These are phyloP conservation scores for Cheilosia variabilis DNA, from an alignment of 2,888 invertebrate genomes.

Conservation along the genomic window DNA sequence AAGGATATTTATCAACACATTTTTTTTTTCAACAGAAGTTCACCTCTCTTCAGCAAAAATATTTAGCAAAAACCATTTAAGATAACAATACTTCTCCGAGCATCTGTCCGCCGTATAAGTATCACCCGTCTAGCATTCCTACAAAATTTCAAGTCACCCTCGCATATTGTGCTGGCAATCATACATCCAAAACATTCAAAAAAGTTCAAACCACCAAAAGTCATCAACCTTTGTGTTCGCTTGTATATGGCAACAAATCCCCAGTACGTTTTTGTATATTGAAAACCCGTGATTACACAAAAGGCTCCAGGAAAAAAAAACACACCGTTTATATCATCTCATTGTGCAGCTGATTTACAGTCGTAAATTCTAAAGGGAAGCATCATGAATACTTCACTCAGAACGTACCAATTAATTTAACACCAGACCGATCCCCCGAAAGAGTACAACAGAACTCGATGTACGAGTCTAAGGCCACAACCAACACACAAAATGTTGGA, in stretches of 20 bases:
- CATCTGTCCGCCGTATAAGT: too few species aligned
- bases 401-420: slow-evolving; percentile 65
- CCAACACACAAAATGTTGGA: slow-evolving; percentile 39
- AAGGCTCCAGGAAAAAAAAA: slow-evolving; percentile 8
- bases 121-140: too few species aligned
- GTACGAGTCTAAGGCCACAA: not conserved
- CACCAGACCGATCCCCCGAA: slow-evolving; percentile 44
- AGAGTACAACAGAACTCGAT: not conserved
- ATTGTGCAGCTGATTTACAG: slow-evolving; percentile 61
- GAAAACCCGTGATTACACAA: slow-evolving; percentile 30
- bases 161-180: not conserved
- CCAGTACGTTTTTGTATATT: not conserved
- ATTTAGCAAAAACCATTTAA: too few species aligned
- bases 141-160: not conserved
- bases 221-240: slow-evolving; percentile 22
- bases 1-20: too few species aligned
- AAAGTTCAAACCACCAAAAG: slow-evolving; percentile 37
- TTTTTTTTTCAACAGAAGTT: too few species aligned
- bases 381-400: slow-evolving; percentile 42
- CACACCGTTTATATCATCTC: slow-evolving; percentile 17
- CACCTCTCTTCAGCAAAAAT: too few species aligned
- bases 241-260: slow-evolving; percentile 4
- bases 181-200: not conserved
- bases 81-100: too few species aligned
- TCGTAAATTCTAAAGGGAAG: slow-evolving; percentile 9